Conservation (phyloP, 2,113 vertebrate genomes). For the Oplegnathus fasciatus region DNA sequence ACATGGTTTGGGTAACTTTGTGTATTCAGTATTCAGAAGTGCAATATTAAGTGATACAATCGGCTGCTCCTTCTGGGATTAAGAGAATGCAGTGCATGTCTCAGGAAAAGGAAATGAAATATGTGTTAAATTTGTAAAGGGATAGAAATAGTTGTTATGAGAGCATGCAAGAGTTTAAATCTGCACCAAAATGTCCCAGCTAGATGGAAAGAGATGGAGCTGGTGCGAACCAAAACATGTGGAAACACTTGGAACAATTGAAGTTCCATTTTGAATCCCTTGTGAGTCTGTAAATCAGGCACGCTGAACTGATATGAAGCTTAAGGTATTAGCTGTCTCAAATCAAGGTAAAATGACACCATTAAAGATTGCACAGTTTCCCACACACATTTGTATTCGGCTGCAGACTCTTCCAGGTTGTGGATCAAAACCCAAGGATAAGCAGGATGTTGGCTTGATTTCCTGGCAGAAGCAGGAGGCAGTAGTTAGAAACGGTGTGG, state of each 20-base stretch:
- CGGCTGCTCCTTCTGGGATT: not conserved
- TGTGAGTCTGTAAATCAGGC: slow-evolving; percentile 11
- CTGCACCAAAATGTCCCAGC: not conserved
- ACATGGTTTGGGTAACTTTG: not conserved
- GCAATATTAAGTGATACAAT: not conserved
- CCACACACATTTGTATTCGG: slow-evolving; percentile 22
- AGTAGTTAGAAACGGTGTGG: slow-evolving; percentile 17
- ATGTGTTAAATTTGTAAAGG: not conserved
- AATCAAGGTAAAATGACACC: slow-evolving; percentile 45
- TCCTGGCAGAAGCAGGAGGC: slow-evolving; percentile 34
- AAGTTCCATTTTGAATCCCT: not conserved
- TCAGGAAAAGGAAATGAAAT: not conserved
- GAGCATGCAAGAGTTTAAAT: not conserved
- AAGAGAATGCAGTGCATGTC: not conserved
- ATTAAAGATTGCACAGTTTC: slow-evolving; percentile 27
- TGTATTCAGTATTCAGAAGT: not conserved
- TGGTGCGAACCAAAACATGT: not conserved
- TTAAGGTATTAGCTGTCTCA: slow-evolving; percentile 34
- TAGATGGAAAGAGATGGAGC: not conserved
- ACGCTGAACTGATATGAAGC: slow-evolving; percentile 18
- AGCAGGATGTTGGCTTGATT: slow-evolving; percentile 54
- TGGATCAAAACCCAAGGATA: slow-evolving; percentile 34
- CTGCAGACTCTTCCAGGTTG: slow-evolving; percentile 36
- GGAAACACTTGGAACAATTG: not conserved
- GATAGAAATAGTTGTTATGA: not conserved